Conservation (phyloP, 2,797 vertebrate species). For the Alauda arvensis region DNA sequence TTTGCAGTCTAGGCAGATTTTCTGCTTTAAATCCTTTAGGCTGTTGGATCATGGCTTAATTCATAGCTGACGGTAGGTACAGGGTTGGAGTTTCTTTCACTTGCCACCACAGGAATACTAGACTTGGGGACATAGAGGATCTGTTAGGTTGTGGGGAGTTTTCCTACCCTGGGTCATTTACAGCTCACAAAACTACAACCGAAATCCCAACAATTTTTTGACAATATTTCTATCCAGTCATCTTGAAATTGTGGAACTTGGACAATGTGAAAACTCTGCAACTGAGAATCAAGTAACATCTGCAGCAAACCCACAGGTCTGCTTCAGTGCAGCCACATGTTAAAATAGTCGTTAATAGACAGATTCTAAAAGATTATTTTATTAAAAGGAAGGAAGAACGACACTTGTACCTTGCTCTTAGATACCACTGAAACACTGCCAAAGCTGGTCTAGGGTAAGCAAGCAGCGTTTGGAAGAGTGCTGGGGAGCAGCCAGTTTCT, state of each 20-base stretch:
- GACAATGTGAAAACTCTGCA: background rate
- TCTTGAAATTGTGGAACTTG: background rate
- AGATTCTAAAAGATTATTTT: background rate
- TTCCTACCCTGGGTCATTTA: background rate
- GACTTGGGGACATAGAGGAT: background rate
- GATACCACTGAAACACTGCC: background rate
- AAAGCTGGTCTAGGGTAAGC: background rate
- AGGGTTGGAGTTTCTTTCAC: background rate
- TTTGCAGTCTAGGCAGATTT: background rate
- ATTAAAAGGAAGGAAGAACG: background rate
- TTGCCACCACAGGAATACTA: background rate
- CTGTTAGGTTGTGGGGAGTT: background rate
- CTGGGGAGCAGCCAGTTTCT: background rate
- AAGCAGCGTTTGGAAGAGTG: background rate
- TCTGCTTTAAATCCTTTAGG: background rate
- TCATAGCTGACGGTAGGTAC: background rate
- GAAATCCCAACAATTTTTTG: background rate
- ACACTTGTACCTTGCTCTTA: background rate
- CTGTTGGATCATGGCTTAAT: background rate
- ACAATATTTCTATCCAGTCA: background rate
- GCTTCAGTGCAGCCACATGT: background rate
- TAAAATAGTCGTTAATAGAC: background rate
- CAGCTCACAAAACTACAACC: background rate
- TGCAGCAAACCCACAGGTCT: background rate
- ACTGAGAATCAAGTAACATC: background rate